These are phyloP conservation scores for Chaetodon trifasciatus DNA, from an alignment of 2,797 vertebrate species.

Conservation along the genomic window DNA sequence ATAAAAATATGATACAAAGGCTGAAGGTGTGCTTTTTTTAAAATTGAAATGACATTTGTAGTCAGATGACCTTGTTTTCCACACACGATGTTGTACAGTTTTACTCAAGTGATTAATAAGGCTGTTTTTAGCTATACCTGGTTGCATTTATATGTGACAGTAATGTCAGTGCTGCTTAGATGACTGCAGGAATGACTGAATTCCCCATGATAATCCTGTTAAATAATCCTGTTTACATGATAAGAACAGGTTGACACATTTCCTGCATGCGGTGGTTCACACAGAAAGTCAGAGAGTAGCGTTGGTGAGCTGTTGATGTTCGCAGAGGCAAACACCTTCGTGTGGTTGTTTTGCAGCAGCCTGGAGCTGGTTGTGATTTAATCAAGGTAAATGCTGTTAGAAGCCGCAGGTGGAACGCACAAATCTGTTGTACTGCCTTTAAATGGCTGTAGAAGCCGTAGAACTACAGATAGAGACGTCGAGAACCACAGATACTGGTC, in stretches of 20 bases:
- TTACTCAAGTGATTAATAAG: not conserved
- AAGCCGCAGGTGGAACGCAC: not conserved
- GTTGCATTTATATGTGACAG: not conserved
- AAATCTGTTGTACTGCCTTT: not conserved
- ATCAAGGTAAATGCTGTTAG: not conserved
- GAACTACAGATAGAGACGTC: not conserved
- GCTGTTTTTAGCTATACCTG: not conserved
- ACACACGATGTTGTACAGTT: not conserved
- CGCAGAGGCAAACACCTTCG: not conserved
- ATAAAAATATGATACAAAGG: not conserved
- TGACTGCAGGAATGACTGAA: not conserved
- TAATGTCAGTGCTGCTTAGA: not conserved
- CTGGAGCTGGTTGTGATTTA: not conserved
- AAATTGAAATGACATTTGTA: too few relatives aligned
- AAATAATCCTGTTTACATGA: not conserved
- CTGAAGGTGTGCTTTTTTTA: not conserved
- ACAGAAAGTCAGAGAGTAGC: not conserved
- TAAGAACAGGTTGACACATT: constrained; percentile 1
- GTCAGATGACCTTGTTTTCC: not conserved
- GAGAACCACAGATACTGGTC: not conserved
- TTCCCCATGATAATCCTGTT: not conserved
- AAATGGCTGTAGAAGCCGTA: not conserved
- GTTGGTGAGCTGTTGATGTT: not conserved
- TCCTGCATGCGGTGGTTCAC: not conserved
- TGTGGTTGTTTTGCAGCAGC: constrained; percentile 1